These are phyloP conservation scores for Akabosia matsudoensis DNA, from an alignment of 1,140 invertebrate species.

Conservation along the genomic window DNA sequence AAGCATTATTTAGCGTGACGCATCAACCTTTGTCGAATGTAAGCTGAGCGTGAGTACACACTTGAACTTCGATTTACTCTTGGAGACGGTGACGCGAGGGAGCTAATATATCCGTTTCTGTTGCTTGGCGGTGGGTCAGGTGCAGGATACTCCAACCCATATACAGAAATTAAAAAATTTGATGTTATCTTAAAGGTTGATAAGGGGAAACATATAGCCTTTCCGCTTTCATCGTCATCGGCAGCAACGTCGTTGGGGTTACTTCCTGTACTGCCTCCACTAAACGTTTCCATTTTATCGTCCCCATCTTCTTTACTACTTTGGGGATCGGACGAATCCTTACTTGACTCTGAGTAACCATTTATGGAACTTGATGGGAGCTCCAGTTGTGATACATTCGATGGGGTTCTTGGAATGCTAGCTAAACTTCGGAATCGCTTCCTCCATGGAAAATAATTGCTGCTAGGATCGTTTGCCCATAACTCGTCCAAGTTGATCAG, in stretches of 20 bases:
- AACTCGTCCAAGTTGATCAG: background rate
- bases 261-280: background rate
- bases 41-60: too few relatives aligned
- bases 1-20: too few relatives aligned
- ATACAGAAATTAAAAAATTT: background rate
- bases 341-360: background rate
- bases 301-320: background rate
- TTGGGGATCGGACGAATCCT: background rate
- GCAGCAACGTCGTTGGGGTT: background rate
- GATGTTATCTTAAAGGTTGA: background rate
- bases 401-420: background rate
- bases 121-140: too few relatives aligned
- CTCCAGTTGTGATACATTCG: background rate
- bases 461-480: background rate
- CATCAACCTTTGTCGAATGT: too few relatives aligned
- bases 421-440: background rate
- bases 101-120: background rate
- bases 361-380: too few relatives aligned
- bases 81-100: background rate
- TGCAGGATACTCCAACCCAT: constrained; percentile 3
- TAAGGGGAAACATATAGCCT: background rate
- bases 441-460: background rate
- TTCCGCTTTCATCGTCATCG: background rate
- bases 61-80: background rate
- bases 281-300: background rate